Evolutionary conservation across 2,113 vertebrate species (phyloP), one percentile per base, ranked within the genome.

Genomic region (Cacatua alba): DNA sequence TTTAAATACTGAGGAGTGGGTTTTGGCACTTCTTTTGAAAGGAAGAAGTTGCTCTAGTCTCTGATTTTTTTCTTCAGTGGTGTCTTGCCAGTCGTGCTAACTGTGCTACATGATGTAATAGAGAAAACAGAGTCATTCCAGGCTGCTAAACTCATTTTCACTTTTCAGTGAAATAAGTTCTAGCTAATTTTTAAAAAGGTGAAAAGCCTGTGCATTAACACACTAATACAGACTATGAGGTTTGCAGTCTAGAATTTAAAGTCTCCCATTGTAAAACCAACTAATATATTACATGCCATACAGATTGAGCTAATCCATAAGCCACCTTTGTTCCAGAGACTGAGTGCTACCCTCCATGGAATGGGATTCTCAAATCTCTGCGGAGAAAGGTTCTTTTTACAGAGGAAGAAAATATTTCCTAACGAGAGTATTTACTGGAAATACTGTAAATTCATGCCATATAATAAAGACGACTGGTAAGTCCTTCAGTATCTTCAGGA

Each of bases 71-170:
- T 65, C 69, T 85, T 57, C 39, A 76, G 71, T 88, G 88, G 49
- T 95, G 92, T 92, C 96, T 79, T 97, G 88, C 88, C 82, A 97
- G 92, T 97, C 95, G 62, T 94, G 77, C 88, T 95, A 94, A 91
- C 72, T 75, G 87, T 94, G 83, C 86, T 97, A 83, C 82, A 62
- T 20, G 87, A 86, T 19, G 8, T 89, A 95, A 97, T 85, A 88
- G 59, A 93, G 89, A 97, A 97, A 94, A 69, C 88, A 94, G 95
- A 92, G 86, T 35, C 94, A 75, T 62, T 92, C 85, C 90, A 96
- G 69, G 90, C 60, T 92, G 96, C 84, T 97, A 96, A 96, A 96
- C 72, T 81, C 37, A 93, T 93, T 97, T 92, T 96, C 95, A 67
- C 88, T 95, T 93, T 52, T 87, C 91, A 93, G 86, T 92, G 87